These are phyloP conservation scores for Zygogramma bicolorata DNA, from an alignment of 2,888 invertebrate genomes.

Conservation along the genomic window DNA sequence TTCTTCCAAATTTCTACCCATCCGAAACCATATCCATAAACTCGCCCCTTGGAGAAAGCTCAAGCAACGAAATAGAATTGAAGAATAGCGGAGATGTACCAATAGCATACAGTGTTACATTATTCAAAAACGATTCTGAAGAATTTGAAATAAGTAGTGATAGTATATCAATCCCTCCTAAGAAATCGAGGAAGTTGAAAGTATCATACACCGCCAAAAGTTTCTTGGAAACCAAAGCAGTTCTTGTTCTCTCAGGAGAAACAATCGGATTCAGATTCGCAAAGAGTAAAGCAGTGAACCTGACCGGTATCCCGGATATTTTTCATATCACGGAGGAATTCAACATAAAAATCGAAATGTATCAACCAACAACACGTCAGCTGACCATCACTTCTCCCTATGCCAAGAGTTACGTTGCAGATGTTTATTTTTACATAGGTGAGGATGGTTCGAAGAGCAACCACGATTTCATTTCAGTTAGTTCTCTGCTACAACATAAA, in stretches of 20 bases:
- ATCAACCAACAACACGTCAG: slow-evolving; percentile 16
- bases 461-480: slow-evolving; percentile 37
- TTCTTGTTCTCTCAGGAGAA: slow-evolving; percentile 58
- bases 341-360: slow-evolving; percentile 42
- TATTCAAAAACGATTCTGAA: slow-evolving; percentile 55
- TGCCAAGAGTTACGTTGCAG: slow-evolving; percentile 37
- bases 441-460: slow-evolving; percentile 23
- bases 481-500: slow-evolving; percentile 5
- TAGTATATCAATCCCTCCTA: slow-evolving; percentile 32
- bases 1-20: slow-evolving; percentile 69
- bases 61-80: slow-evolving; percentile 65
- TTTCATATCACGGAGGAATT: slow-evolving; percentile 41
- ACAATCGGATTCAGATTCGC: slow-evolving; percentile 52
- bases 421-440: slow-evolving; percentile 38
- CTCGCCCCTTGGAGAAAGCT: slow-evolving; percentile 67
- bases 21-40: slow-evolving; percentile 67
- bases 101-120: slow-evolving; percentile 53
- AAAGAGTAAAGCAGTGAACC: slow-evolving; percentile 51
- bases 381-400: slow-evolving; percentile 45
- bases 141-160: slow-evolving; percentile 48
- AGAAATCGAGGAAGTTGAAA: slow-evolving; percentile 35
- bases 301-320: slow-evolving; percentile 56
- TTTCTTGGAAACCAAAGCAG: slow-evolving; percentile 41
- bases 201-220: slow-evolving; percentile 56
- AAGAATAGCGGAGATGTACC: slow-evolving; percentile 57